phyloP scores from a whole-genome alignment of 2,113 vertebrate species.

The Hiodon alosoides region DNA sequence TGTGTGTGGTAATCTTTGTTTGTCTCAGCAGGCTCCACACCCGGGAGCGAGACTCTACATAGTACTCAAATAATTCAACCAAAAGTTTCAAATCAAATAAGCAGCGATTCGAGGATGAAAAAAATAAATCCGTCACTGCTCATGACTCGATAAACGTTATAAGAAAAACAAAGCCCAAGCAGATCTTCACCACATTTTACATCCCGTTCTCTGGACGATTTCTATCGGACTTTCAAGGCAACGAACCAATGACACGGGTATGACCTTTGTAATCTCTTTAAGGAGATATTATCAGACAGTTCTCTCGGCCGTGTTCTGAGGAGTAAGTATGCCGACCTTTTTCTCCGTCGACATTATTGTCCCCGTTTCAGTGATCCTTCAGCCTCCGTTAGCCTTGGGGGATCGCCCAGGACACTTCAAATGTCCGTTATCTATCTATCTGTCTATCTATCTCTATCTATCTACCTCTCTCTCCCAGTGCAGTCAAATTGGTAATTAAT shows the following conservation, averaged over 20 bases:
- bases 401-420: not conserved
- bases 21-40: not conserved
- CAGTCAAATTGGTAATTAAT: too few relatives aligned
- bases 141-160: constrained; percentile 9
- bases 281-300: constrained; percentile 24
- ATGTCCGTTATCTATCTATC: not conserved
- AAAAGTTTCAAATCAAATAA: not conserved
- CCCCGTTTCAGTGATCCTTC: not conserved
- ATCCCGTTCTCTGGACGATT: constrained; percentile 6
- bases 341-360: constrained; percentile 7
- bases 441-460: too few relatives aligned
- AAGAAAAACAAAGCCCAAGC: not conserved
- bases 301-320: constrained; percentile 15
- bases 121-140: not conserved
- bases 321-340: not conserved
- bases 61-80: not conserved
- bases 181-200: not conserved
- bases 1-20: not conserved
- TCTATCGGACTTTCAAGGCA: constrained; percentile 28
- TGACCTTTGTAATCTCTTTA: constrained; percentile 44
- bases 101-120: not conserved
- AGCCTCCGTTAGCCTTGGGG: not conserved
- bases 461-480: too few relatives aligned
- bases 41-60: not conserved
- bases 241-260: constrained; percentile 34